These are phyloP conservation scores for Anaspis maculata DNA, from an alignment of 2,888 invertebrate species.

Conservation along the genomic window DNA sequence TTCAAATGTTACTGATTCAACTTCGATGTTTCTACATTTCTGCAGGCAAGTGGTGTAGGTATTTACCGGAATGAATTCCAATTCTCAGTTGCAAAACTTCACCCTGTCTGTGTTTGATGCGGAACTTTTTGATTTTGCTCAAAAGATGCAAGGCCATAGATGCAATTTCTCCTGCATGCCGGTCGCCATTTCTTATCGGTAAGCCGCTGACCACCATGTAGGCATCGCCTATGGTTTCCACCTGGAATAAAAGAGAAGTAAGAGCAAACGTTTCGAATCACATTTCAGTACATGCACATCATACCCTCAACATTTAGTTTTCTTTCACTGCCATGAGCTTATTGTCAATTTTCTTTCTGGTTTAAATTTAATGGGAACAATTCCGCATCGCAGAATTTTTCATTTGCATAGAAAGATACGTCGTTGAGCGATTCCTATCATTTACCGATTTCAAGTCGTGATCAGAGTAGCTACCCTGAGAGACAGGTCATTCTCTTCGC, in stretches of 20 bases:
- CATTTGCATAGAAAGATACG: too few relatives aligned
- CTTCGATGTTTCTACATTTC: not conserved
- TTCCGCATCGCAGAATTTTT: too few relatives aligned
- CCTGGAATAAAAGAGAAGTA: constrained; percentile 46
- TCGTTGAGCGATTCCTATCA: too few relatives aligned
- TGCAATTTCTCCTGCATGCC: constrained; percentile 73
- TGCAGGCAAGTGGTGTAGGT: constrained; percentile 37
- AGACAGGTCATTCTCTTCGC: too few relatives aligned
- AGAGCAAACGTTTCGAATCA: too few relatives aligned
- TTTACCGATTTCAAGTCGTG: too few relatives aligned
- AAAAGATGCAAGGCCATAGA: constrained; percentile 68
- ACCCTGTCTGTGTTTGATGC: constrained; percentile 58
- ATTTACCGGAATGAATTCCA: constrained; percentile 62
- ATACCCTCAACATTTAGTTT: not conserved
- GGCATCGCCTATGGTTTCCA: constrained; percentile 77
- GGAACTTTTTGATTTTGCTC: constrained; percentile 60
- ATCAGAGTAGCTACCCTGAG: too few relatives aligned
- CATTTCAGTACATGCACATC: not conserved
- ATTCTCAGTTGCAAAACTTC: constrained; percentile 64
- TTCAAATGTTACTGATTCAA: constrained; percentile 23
- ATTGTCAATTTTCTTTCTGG: too few relatives aligned
- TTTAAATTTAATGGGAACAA: too few relatives aligned
- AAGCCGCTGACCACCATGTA: constrained; percentile 77
- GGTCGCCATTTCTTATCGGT: constrained; percentile 62
- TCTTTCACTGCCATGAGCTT: constrained; percentile 1